Evolutionary conservation across 2,888 invertebrate genomes (phyloP).

Genomic region (Tachina grossa): DNA sequence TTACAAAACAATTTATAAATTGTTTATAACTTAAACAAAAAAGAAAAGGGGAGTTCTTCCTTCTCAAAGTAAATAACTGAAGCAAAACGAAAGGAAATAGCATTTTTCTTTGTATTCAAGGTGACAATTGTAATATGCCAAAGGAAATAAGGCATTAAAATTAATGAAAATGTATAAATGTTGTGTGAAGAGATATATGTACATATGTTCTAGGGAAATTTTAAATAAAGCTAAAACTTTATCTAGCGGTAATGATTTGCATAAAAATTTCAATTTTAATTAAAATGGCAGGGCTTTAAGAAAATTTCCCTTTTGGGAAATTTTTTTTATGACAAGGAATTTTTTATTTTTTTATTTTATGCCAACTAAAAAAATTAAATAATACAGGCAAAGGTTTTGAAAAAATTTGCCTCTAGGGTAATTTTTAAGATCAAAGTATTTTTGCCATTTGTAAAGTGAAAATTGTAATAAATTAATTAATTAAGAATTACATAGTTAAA

Average conservation of each 20-base stretch:
- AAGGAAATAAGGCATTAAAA: slow-evolving; percentile 55
- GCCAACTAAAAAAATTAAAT: background rate
- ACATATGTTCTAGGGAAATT: slow-evolving; percentile 38
- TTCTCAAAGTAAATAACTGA: slow-evolving; percentile 60
- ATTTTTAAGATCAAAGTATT: too few species aligned
- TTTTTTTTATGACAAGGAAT: background rate
- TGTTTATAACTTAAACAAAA: slow-evolving; percentile 14
- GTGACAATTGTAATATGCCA: slow-evolving; percentile 61
- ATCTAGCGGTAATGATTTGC: background rate
- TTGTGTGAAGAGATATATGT: slow-evolving; percentile 4
- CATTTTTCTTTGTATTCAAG: slow-evolving; percentile 31
- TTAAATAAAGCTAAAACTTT: background rate
- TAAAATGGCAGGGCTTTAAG: too few species aligned
- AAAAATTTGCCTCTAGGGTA: slow-evolving; percentile 46
- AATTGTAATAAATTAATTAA: too few species aligned
- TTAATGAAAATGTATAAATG: slow-evolving; percentile 36
- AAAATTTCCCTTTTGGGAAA: slow-evolving; percentile 20
- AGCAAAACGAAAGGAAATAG: slow-evolving; percentile 69
- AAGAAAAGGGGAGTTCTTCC: slow-evolving; percentile 54
- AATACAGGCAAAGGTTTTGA: background rate
- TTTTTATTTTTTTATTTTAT: background rate
- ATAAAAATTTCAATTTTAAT: background rate
- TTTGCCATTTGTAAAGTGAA: too few species aligned
- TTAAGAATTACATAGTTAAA: too few species aligned
- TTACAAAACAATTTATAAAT: slow-evolving; percentile 61